A percentile compares a stretch with the other conserved stretches of the same genome.
phyloP scores from a whole-genome alignment of 2,797 vertebrate genomes.

The Gambusia yucatana region DNA sequence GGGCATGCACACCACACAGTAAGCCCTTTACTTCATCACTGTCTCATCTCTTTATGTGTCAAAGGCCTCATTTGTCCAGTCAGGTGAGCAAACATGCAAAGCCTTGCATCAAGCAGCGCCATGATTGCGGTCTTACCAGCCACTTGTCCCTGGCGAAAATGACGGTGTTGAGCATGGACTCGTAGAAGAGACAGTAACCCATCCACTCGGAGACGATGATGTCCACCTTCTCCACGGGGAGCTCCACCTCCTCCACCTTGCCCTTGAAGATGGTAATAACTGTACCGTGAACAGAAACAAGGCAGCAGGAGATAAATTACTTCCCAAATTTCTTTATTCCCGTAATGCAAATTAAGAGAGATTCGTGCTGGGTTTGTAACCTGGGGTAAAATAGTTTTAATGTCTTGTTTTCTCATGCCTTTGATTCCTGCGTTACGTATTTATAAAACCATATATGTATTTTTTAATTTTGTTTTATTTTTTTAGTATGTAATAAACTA shows the following conservation, averaged over 20 bases:
- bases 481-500: background rate
- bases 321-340: conserved; percentile 23
- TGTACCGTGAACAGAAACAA: conserved; percentile 69
- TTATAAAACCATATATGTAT: background rate
- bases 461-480: background rate
- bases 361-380: conserved; percentile 17
- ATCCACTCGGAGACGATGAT: conserved; percentile 99
- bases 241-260: conserved; percentile 96
- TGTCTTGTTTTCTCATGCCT: conserved; percentile 1
- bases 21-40: conserved; percentile 49
- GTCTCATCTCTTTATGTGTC: conserved; percentile 29
- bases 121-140: conserved; percentile 84
- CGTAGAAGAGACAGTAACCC: conserved; percentile 98
- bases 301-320: conserved; percentile 49
- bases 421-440: background rate
- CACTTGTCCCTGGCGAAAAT: conserved; percentile 98
- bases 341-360: conserved; percentile 27
- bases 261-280: conserved; percentile 98
- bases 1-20: conserved; percentile 23
- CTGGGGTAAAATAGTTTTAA: conserved; percentile 23
- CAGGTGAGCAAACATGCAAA: conserved; percentile 7
- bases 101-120: conserved; percentile 4
- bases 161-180: conserved; percentile 98
- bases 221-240: conserved; percentile 95
- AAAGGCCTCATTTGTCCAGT: conserved; percentile 20